Percentiles rank a stretch among this genome's conserved stretches.
Conservation (phyloP, 2,797 vertebrate species). For the Rhynchonycteris naso region DNA sequence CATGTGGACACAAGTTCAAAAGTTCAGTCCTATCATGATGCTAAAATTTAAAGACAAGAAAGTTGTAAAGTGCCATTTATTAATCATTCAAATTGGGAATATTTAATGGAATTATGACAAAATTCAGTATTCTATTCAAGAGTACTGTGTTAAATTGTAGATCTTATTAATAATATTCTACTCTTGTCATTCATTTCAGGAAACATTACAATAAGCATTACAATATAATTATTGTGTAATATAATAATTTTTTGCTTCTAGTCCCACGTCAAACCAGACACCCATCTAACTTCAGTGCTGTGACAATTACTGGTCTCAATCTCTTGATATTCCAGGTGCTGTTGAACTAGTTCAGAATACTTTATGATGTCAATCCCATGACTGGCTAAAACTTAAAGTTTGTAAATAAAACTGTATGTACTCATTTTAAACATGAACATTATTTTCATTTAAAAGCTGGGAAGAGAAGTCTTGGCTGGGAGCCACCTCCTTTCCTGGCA, state of each 20-base stretch:
- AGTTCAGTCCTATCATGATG: constrained; percentile 55
- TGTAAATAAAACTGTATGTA: constrained; percentile 56
- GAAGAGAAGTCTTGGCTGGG: constrained; percentile 50
- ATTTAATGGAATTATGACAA: constrained; percentile 85
- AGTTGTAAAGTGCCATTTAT: constrained; percentile 81
- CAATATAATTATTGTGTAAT: constrained; percentile 54
- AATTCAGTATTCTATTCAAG: constrained; percentile 85
- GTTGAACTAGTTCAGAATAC: background rate
- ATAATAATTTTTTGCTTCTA: constrained; percentile 49
- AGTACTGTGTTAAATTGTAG: constrained; percentile 81
- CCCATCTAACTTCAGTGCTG: background rate
- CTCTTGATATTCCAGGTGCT: background rate
- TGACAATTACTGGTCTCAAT: background rate
- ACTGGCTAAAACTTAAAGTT: background rate
- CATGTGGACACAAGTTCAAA: constrained; percentile 60
- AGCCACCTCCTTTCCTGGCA: constrained; percentile 74
- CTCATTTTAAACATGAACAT: constrained; percentile 57
- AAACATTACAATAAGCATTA: constrained; percentile 58
- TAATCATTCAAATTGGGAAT: constrained; percentile 81
- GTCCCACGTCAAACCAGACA: background rate
- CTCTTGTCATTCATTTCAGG: constrained; percentile 72
- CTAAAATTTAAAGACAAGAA: constrained; percentile 71
- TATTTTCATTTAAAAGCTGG: constrained; percentile 61
- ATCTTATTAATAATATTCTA: constrained; percentile 84
- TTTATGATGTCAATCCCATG: background rate